These are phyloP conservation scores for Kradibia gibbosae DNA, from an alignment of 1,140 invertebrate genomes.

Conservation along the genomic window DNA sequence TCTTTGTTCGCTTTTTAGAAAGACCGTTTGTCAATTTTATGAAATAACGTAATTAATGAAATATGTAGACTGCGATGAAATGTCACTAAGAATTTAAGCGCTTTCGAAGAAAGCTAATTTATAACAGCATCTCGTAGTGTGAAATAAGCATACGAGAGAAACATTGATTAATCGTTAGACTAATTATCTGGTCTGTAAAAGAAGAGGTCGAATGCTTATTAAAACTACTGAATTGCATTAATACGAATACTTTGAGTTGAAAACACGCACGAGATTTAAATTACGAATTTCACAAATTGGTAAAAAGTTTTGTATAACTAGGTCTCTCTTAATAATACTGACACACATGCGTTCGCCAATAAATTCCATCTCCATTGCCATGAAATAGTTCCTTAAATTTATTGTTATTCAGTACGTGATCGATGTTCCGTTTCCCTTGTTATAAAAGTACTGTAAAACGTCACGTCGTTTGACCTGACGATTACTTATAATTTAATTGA, in stretches of 20 bases:
- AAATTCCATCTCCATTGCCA: not conserved
- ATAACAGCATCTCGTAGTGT: not conserved
- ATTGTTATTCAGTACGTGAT: slow-evolving; percentile 19
- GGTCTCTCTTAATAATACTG: slow-evolving; percentile 6
- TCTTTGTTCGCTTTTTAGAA: not conserved
- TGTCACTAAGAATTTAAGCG: not conserved
- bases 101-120: not conserved
- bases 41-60: not conserved
- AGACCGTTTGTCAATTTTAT: not conserved
- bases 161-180: not conserved
- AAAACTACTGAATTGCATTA: not conserved
- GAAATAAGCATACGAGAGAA: not conserved
- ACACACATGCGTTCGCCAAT: not conserved
- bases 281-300: too few species aligned
- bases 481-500: too few species aligned
- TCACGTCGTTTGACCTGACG: too few species aligned
- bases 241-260: too few species aligned
- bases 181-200: not conserved
- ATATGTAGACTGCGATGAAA: not conserved
- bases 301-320: not conserved
- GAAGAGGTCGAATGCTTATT: not conserved
- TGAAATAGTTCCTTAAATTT: too few species aligned
- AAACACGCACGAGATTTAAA: too few species aligned
- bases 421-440: not conserved
- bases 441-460: not conserved